Evolutionary conservation across 2,113 vertebrate genomes (phyloP).

Genomic region (Tympanuchus pallidicinctus): DNA sequence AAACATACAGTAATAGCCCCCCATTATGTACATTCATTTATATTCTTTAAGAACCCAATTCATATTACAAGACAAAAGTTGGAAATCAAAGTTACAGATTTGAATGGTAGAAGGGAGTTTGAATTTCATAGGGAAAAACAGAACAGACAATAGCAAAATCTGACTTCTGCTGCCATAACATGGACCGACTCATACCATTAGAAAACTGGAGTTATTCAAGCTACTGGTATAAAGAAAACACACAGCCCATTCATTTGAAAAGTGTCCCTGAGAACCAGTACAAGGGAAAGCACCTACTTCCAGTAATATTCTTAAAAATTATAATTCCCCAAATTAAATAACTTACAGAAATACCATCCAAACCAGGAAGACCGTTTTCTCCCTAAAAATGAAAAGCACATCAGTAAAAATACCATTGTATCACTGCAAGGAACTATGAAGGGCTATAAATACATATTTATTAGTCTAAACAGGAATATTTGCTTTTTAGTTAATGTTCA

Average conservation of each 20-base stretch:
- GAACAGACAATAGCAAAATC: not conserved
- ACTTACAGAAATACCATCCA: conserved; percentile 85
- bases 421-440: not conserved
- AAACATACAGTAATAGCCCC: not conserved
- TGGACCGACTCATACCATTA: not conserved
- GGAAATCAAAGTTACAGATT: not conserved
- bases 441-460: not conserved
- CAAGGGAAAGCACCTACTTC: not conserved
- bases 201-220: not conserved
- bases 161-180: not conserved
- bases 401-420: not conserved
- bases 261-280: not conserved
- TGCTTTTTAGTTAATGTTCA: not conserved
- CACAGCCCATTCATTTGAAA: not conserved
- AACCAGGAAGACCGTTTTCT: conserved; percentile 81
- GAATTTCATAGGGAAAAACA: not conserved
- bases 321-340: not conserved
- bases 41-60: not conserved
- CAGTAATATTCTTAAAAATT: not conserved
- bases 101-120: not conserved
- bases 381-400: conserved; percentile 76
- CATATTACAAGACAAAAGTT: not conserved
- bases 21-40: not conserved
- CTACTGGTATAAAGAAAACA: not conserved
- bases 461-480: not conserved